Base-by-base conservation (phyloP, 2,797 vertebrate species). In the Poeciliopsis turneri region DNA sequence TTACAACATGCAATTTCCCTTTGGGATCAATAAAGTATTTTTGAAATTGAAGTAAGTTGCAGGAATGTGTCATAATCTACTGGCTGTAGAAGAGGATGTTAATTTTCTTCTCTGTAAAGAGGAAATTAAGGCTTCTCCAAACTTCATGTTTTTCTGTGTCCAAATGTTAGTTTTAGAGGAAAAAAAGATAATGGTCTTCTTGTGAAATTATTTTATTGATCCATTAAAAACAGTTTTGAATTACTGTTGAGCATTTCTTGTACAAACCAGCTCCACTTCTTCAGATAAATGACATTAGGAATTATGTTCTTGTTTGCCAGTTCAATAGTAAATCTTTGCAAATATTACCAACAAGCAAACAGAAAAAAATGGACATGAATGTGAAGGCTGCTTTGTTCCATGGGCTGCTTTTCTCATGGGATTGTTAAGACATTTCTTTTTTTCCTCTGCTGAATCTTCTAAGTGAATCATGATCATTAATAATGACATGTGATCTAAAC, bases 401-500 rank as follows among this genome's bases (percentile, higher is more conserved):
- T 90, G 90, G 85, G 74, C 91, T 91, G 88, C 83, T 87, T 89
- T 92, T 94, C 92, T 92, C 86, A 73, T 89, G 92, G 91, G 94
- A 92, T 93, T 92, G 90, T 79, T 30, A 43, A 92, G 84, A 90
- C 90, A 88, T 86, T 89, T 74, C 77, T 89, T 77, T 80, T 84
- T 82, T 80, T 79, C 76, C 76, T 84, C 78, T 81, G 75, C 80
- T 79, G 82, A 91, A 90, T 92, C 82, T 87, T 91, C 73, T 90
- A 85, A 85, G 88, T 90, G 90, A 90, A 90, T 87, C 86, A 93
- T 88, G 88, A 93, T 95, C 92, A 95, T 94, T 93, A 94, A 87
- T 90, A 90, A 76, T 92, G 91, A 92, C 87, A 91, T 94, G 87
- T 92, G 91, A 94, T 89, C 89, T 93, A 90, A 94, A 92, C 87